phyloP scores from a whole-genome alignment of 2,797 vertebrate species.

The Limosa lapponica region DNA sequence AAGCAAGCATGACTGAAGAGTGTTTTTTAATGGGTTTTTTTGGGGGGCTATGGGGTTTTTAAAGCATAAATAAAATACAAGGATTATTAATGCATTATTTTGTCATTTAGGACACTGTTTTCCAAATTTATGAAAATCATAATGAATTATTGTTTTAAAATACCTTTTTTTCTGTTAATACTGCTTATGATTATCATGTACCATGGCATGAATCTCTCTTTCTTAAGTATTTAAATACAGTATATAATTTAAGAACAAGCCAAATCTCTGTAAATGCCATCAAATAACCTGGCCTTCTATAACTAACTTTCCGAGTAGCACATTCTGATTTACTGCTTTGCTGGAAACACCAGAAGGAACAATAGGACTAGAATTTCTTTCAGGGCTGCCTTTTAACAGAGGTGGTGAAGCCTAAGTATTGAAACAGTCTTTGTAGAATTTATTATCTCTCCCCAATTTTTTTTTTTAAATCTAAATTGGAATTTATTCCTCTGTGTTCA shows the following conservation, averaged over 20 bases:
- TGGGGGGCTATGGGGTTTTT: accelerated
- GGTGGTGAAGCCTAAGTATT: neutral
- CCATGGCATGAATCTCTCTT: neutral
- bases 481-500: neutral
- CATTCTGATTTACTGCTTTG: slow-evolving; percentile 32
- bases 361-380: neutral
- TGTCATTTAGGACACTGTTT: neutral
- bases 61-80: neutral
- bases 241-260: neutral
- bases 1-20: neutral
- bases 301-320: slow-evolving; percentile 11
- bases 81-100: neutral
- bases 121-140: neutral
- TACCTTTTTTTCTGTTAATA: neutral
- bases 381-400: neutral
- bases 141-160: neutral
- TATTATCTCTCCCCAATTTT: neutral
- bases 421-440: neutral
- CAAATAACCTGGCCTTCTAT: neutral
- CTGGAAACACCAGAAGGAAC: neutral
- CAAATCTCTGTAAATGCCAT: slow-evolving; percentile 45
- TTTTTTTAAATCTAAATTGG: neutral
- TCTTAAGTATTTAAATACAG: neutral
- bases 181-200: neutral
- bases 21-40: neutral